phyloP scores from a whole-genome alignment of 30 jellyfish, hydroid and myxozoan species.

The Catostylus mosaicus region DNA sequence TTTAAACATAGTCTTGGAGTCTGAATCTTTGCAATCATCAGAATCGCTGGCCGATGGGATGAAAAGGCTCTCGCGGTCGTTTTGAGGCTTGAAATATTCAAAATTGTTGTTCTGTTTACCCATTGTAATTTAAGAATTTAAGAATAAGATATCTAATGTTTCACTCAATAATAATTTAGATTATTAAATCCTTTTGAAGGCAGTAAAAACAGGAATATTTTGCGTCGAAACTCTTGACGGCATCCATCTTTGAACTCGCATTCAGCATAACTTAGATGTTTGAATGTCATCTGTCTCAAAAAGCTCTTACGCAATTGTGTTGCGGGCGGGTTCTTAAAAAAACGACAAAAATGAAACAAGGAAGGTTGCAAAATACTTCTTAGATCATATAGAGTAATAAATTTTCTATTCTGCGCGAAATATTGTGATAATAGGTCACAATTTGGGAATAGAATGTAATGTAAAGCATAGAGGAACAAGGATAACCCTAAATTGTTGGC shows the following conservation, averaged over 20 bases:
- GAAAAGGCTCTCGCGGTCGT: slow-evolving; percentile 71
- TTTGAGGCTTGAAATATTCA: slow-evolving; percentile 82
- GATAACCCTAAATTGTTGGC: too few relatives aligned
- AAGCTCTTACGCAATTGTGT: too few relatives aligned
- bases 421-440: too few relatives aligned
- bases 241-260: background rate
- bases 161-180: background rate
- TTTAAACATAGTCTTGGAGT: slow-evolving; percentile 67
- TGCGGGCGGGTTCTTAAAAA: too few relatives aligned
- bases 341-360: too few relatives aligned
- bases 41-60: slow-evolving; percentile 68
- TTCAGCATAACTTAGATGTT: background rate
- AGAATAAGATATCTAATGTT: too few relatives aligned
- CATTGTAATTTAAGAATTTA: background rate
- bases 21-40: slow-evolving; percentile 66
- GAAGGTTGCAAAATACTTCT: too few relatives aligned
- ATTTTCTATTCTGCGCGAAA: too few relatives aligned
- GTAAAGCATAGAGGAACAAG: too few relatives aligned
- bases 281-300: background rate
- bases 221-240: background rate
- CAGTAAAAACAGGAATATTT: background rate
- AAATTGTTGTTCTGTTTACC: slow-evolving; percentile 64
- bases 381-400: too few relatives aligned
- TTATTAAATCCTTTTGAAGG: background rate
- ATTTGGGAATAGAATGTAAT: too few relatives aligned